Evolutionary conservation across 2,797 vertebrate species (phyloP).

Genomic region (Chaetophractus vellerosus): DNA sequence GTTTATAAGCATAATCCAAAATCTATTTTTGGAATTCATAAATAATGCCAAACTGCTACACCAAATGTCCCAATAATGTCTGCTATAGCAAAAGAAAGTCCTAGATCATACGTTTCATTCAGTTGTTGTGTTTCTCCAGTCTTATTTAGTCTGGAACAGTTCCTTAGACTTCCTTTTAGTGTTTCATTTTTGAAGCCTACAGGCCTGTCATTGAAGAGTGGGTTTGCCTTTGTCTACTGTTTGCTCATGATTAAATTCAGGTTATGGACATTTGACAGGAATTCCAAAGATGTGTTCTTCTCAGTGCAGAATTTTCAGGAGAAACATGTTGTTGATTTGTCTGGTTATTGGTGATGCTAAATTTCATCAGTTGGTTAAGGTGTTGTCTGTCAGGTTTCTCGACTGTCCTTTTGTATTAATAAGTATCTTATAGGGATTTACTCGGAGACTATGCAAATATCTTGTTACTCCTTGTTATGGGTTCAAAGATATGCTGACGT

Average conservation of each 20-base stretch:
- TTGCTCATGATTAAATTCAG: slow-evolving; percentile 57
- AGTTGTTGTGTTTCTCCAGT: neutral
- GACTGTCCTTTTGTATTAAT: neutral
- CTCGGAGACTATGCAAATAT: neutral
- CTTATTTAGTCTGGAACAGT: neutral
- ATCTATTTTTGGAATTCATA: too few species aligned
- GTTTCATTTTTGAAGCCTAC: neutral
- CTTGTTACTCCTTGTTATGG: neutral
- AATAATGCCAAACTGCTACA: too few species aligned
- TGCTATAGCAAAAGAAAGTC: neutral
- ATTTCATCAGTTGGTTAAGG: neutral
- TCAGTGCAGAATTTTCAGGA: neutral
- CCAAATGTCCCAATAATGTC: neutral
- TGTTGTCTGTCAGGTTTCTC: neutral
- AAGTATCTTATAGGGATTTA: neutral
- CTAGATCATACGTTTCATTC: neutral
- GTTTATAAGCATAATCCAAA: too few species aligned
- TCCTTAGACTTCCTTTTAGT: neutral
- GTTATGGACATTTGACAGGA: neutral
- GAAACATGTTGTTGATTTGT: neutral
- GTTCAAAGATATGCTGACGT: too few species aligned
- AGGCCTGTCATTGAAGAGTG: slow-evolving; percentile 30
- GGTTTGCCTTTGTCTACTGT: neutral
- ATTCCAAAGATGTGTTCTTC: neutral
- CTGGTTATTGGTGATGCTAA: neutral